Conservation (phyloP, 2,888 invertebrate species). For the Drosophila pseudotalamancana region DNA sequence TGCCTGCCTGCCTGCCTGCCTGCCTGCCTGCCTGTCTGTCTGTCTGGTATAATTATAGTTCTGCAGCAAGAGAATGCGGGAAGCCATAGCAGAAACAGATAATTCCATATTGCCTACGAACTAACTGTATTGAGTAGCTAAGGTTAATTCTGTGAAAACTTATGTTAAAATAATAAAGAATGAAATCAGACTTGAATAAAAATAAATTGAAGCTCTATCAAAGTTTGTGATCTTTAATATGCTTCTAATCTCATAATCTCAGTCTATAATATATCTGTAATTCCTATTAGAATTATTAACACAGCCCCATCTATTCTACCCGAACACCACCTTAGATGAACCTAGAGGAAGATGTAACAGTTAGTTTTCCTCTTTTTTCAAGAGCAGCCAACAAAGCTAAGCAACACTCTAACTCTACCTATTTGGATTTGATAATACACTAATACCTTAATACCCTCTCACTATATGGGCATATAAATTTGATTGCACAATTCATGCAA, state of each 20-base stretch:
- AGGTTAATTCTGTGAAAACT: slow-evolving; percentile 8
- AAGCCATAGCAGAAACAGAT: slow-evolving; percentile 50
- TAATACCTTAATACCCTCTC: not conserved
- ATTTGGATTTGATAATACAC: not conserved
- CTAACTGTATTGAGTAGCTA: not conserved
- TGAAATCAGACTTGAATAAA: too few species aligned
- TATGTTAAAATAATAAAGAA: too few species aligned
- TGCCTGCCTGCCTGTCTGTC: slow-evolving; percentile 1
- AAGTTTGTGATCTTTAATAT: too few species aligned
- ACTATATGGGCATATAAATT: slow-evolving; percentile 22
- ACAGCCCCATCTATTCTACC: too few species aligned
- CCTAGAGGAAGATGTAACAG: not conserved
- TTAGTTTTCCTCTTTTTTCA: not conserved
- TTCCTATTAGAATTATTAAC: too few species aligned
- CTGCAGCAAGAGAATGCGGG: slow-evolving; percentile 24
- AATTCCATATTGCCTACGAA: slow-evolving; percentile 1
- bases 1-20: slow-evolving; percentile 25
- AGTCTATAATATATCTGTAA: too few species aligned
- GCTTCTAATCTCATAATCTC: too few species aligned
- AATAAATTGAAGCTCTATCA: too few species aligned
- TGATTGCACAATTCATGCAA: slow-evolving; percentile 62
- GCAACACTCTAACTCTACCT: slow-evolving; percentile 1
- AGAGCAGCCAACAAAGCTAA: not conserved
- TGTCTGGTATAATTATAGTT: slow-evolving; percentile 37
- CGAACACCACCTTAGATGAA: too few species aligned